These are phyloP conservation scores for Leptinotarsa tumamoca DNA, from an alignment of 2,888 invertebrate genomes.

Conservation along the genomic window DNA sequence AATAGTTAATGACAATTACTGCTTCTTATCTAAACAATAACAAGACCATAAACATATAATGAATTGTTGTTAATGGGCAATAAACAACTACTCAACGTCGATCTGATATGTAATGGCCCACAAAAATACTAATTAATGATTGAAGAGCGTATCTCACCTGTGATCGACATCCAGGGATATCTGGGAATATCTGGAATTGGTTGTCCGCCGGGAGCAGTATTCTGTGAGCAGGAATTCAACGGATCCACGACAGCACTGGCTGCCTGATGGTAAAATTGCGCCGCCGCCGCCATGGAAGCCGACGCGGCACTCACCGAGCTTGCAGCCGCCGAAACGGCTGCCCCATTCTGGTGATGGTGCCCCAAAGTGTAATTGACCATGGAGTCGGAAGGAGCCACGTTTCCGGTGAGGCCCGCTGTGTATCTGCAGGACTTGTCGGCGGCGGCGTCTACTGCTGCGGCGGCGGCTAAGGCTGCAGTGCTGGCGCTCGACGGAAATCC, in stretches of 20 bases:
- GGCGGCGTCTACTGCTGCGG: conserved; percentile 76
- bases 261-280: conserved; percentile 92
- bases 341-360: conserved; percentile 77
- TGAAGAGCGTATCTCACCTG: conserved; percentile 75
- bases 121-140: too few relatives aligned
- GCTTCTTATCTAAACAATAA: not conserved
- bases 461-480: conserved; percentile 73
- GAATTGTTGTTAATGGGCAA: not conserved
- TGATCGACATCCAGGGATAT: conserved; percentile 97
- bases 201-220: conserved; percentile 79
- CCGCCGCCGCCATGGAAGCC: conserved; percentile 74
- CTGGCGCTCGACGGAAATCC: conserved; percentile 70
- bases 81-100: not conserved
- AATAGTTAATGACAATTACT: not conserved
- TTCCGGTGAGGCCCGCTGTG: conserved; percentile 74
- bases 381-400: conserved; percentile 77
- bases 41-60: not conserved
- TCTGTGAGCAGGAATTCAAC: conserved; percentile 81
- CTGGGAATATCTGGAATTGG: conserved; percentile 92
- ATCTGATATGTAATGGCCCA: not conserved
- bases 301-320: conserved; percentile 80
- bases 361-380: conserved; percentile 87
- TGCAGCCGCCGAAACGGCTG: conserved; percentile 71
- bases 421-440: conserved; percentile 87
- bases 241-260: conserved; percentile 85